Evolutionary conservation across 2,113 vertebrate species (phyloP).

Genomic region (Scomber scombrus): DNA sequence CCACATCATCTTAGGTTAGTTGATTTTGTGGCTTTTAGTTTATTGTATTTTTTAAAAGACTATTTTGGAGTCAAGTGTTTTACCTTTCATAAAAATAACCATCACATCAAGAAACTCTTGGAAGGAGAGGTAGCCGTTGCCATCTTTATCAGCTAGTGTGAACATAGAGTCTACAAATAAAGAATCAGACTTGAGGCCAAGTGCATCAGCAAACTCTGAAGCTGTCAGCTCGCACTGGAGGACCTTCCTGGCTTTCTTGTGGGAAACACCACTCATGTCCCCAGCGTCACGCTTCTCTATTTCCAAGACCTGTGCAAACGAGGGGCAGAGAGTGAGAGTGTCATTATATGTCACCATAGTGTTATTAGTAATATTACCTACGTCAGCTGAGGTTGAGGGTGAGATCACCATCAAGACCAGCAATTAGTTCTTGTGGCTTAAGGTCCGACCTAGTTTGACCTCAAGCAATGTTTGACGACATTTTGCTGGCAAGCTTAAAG

Average conservation of each 20-base stretch:
- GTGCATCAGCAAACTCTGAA: slow-evolving; percentile 91
- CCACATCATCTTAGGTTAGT: too few relatives aligned
- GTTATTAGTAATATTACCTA: slow-evolving; percentile 38
- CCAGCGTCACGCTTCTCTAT: slow-evolving; percentile 89
- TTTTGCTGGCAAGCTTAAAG: slow-evolving; percentile 41
- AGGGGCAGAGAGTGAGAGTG: slow-evolving; percentile 10
- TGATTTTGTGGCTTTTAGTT: too few relatives aligned
- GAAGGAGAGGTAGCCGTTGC: slow-evolving; percentile 96
- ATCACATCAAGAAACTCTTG: slow-evolving; percentile 95
- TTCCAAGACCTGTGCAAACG: slow-evolving; percentile 88
- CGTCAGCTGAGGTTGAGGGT: slow-evolving; percentile 47
- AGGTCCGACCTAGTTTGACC: slow-evolving; percentile 46
- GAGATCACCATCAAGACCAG: slow-evolving; percentile 52
- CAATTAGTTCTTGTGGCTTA: slow-evolving; percentile 59
- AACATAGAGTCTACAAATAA: slow-evolving; percentile 98
- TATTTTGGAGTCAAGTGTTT: slow-evolving; percentile 5
- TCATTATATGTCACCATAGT: slow-evolving; percentile 50
- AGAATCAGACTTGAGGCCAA: slow-evolving; percentile 92
- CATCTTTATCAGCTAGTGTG: slow-evolving; percentile 94
- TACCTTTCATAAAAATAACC: slow-evolving; percentile 98
- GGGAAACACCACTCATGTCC: slow-evolving; percentile 83
- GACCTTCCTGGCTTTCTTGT: slow-evolving; percentile 87
- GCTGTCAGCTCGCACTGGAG: slow-evolving; percentile 93
- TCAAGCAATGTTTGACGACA: slow-evolving; percentile 59
- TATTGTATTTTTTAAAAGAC: too few relatives aligned